Evolutionary conservation across 2,797 vertebrate species (phyloP).

Genomic region (Sebastes variabilis): DNA sequence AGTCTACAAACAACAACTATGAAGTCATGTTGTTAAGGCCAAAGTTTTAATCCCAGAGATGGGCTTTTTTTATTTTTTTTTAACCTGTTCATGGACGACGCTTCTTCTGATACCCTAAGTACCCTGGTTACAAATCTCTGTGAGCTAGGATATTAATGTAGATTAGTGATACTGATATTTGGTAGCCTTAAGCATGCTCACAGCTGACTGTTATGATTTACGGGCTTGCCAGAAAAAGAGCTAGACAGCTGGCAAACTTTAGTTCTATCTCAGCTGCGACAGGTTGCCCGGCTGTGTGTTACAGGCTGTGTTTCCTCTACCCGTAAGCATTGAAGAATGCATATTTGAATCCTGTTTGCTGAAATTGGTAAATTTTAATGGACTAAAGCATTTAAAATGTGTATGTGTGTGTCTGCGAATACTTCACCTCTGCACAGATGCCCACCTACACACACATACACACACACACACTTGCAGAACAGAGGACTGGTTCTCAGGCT

Average conservation of each 20-base stretch:
- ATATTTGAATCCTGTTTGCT: not conserved
- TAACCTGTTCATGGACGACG: not conserved
- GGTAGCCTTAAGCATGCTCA: not conserved
- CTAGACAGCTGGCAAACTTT: not conserved
- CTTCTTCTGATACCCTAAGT: not conserved
- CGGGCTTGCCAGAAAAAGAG: not conserved
- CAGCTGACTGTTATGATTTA: slow-evolving; percentile 1
- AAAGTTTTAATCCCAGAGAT: not conserved
- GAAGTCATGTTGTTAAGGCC: not conserved
- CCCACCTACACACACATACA: slow-evolving; percentile 17
- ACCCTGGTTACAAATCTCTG: not conserved
- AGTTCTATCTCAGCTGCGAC: not conserved
- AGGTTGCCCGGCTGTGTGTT: not conserved
- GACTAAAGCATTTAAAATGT: not conserved
- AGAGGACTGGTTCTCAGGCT: slow-evolving; percentile 78
- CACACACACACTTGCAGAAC: slow-evolving; percentile 28
- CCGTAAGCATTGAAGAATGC: not conserved
- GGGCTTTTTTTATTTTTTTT: not conserved
- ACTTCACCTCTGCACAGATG: slow-evolving; percentile 25
- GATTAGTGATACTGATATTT: not conserved
- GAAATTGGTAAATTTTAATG: not conserved
- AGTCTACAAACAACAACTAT: not conserved
- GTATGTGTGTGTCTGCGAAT: slow-evolving; percentile 1
- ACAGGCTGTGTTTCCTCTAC: not conserved
- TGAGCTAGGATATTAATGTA: not conserved